A percentile compares a stretch with the other conserved stretches of the same genome.
Evolutionary conservation across 2,888 invertebrate genomes (phyloP).

Genomic region (Ichneumoninae sp.): DNA sequence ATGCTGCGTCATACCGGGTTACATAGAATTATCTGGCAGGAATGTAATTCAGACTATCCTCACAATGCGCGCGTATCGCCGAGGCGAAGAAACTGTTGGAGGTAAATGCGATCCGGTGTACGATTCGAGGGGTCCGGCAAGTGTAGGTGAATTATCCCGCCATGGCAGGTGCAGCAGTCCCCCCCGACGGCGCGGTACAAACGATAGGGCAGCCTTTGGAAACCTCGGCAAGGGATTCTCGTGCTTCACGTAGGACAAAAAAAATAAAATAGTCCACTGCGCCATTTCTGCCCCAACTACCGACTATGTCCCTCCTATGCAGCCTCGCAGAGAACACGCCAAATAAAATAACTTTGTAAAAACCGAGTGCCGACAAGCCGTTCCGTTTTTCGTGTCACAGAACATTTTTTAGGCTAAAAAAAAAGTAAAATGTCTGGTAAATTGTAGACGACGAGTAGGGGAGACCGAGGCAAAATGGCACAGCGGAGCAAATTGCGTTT

Average conservation of each 20-base stretch:
- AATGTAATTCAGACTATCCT: conserved; percentile 1
- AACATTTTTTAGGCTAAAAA: too few relatives aligned
- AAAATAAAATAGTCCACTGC: not conserved
- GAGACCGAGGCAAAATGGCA: too few relatives aligned
- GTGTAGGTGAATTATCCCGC: conserved; percentile 31
- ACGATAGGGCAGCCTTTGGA: conserved; percentile 37
- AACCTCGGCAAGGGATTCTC: conserved; percentile 20
- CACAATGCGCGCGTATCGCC: not conserved
- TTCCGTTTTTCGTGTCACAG: too few relatives aligned
- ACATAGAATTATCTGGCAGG: not conserved
- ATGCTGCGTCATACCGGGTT: conserved; percentile 14
- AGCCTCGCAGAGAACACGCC: not conserved
- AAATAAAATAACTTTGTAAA: not conserved
- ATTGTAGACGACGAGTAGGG: too few relatives aligned
- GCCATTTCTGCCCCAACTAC: not conserved
- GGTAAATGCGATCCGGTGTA: not conserved
- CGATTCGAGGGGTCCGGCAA: conserved; percentile 20
- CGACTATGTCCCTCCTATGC: not conserved
- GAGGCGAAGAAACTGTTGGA: not conserved
- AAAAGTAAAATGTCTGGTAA: too few relatives aligned
- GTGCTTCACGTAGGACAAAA: not conserved
- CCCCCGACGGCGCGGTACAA: conserved; percentile 10
- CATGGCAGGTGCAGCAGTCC: conserved; percentile 40
- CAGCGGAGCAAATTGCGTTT: too few relatives aligned
- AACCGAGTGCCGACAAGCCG: too few relatives aligned